Evolutionary conservation across 1,140 invertebrate genomes (phyloP).

Genomic region (Zaprionus capensis): DNA sequence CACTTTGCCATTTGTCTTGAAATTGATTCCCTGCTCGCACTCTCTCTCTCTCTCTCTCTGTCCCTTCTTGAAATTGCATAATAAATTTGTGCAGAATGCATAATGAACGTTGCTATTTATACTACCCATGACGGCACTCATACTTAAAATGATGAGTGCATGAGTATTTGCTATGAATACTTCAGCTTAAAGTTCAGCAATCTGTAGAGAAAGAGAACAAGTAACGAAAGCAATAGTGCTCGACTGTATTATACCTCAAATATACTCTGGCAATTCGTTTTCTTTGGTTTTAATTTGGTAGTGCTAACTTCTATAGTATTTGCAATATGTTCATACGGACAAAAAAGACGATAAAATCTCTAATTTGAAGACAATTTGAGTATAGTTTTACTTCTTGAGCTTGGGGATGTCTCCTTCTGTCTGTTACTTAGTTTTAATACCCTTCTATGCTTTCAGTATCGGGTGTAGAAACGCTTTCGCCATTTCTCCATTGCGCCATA

Average conservation of each 20-base stretch:
- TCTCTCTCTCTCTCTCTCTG: not conserved
- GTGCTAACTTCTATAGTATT: not conserved
- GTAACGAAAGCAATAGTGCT: not conserved
- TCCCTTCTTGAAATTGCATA: constrained; percentile 55
- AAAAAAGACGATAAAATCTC: not conserved
- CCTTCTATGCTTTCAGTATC: not conserved
- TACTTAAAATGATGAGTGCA: not conserved
- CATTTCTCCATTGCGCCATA: constrained; percentile 11
- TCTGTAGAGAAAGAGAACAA: not conserved
- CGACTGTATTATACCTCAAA: not conserved
- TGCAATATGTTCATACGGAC: not conserved
- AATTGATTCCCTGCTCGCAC: constrained; percentile 59
- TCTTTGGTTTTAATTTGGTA: not conserved
- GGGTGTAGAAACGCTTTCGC: not conserved
- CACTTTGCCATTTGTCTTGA: constrained; percentile 25
- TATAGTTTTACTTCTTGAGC: not conserved
- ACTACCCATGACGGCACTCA: not conserved
- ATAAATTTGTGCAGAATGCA: constrained; percentile 72
- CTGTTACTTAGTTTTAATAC: not conserved
- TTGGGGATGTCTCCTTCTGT: not conserved
- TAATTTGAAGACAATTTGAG: not conserved
- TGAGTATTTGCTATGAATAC: constrained; percentile 1
- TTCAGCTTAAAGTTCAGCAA: not conserved
- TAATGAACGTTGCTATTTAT: constrained; percentile 48
- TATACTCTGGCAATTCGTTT: too few relatives aligned